Evolutionary conservation across 1,140 invertebrate genomes (phyloP).

Genomic region (Nasonia vitripennis): DNA sequence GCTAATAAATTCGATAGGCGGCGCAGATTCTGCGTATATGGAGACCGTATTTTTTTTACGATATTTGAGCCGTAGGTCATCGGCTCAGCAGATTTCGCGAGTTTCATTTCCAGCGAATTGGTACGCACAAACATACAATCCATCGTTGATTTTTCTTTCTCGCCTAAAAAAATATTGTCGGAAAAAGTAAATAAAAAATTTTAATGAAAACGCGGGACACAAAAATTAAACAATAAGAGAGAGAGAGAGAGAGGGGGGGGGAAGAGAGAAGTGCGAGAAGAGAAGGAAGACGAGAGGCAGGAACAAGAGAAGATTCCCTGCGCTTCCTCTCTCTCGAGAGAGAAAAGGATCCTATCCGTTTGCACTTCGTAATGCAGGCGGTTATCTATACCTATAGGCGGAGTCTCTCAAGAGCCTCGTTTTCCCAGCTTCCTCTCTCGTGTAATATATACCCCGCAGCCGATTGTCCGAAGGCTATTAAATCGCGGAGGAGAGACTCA

Average conservation of each 20-base stretch:
- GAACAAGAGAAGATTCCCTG: not conserved
- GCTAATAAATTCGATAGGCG: no score
- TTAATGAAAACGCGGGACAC: not conserved
- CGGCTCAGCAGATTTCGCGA: no score
- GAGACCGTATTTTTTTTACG: no score
- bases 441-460: not conserved
- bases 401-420: not conserved
- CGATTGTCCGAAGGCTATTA: slow-evolving; percentile 33
- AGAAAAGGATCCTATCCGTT: slow-evolving; percentile 23
- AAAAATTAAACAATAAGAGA: not conserved
- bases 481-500: not conserved
- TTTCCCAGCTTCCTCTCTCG: not conserved
- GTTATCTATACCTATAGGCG: not conserved
- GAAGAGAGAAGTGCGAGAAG: not conserved
- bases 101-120: no score
- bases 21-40: no score
- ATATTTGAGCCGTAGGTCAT: no score
- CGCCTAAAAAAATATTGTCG: no score
- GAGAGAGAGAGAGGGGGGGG: no score
- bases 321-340: not conserved
- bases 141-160: no score
- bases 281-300: not conserved
- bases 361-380: not conserved
- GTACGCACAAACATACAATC: no score
- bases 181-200: no score